Evolutionary conservation across 2,888 invertebrate species (phyloP), one percentile per base, ranked within the genome.

Genomic region (Odontocolon sp.): DNA sequence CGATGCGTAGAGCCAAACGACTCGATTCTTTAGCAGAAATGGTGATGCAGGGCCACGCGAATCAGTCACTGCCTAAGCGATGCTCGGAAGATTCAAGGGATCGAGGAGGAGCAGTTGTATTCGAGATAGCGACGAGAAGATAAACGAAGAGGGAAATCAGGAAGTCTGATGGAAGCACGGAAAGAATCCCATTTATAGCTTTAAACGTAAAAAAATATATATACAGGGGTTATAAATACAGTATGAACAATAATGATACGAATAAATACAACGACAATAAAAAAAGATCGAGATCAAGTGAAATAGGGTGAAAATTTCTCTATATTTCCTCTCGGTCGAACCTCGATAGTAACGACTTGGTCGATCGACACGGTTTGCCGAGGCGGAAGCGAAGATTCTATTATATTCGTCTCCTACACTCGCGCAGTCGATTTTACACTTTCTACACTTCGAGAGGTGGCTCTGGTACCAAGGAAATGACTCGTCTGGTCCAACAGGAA

Each of bases 1-100:
- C 78, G 79, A 77, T 81, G 78, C 79, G 77, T 78, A 77, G 81
- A 80, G 78, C 75, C 68, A 72, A 66, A 75, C 63, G 78, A 74
- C 56, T 47, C 54, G 68, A 47, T 45, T 16, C 47, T 57, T 50
- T 36, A 50, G 9, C 21, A 3, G 33, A 14, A 21, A 18, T n/a
- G 57, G 56, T 31, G 16, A 47, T 45, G 61, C 3, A 26, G n/a
- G 8, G 14, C 5, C 26, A 36, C 36, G 16, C 33, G 16, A 26
- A 36, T 42, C 23, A 68, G 47, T 36, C 45, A 33, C 50, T 21
- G n/a, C 14, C 33, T n/a, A 36, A 26, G 36, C 45, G 56, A 57
- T 33, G 14, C n/a, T n/a, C 40, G 31, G 9, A 33, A 45, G 28
- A 47, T 45, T 57, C 28, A 36, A 68, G 16, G 14, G 26, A 6